Evolutionary conservation across 2,888 invertebrate genomes (phyloP).

Genomic region (Hypolimnas misippus): DNA sequence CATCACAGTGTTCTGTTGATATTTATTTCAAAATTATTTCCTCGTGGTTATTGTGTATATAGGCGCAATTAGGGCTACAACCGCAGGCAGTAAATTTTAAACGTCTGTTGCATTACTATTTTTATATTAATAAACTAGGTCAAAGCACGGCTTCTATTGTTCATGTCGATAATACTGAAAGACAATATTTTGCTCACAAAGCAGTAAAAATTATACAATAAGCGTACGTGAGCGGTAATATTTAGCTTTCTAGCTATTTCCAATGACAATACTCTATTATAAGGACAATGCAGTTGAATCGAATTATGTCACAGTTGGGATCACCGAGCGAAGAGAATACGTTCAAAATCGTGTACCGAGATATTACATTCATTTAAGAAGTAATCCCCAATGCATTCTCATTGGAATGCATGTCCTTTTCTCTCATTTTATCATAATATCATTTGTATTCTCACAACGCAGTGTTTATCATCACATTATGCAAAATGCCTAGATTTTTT

Average conservation of each 20-base stretch:
- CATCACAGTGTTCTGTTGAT: slow-evolving; percentile 2
- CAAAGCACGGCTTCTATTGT: slow-evolving; percentile 1
- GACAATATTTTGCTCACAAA: not conserved
- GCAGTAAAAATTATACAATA: not conserved
- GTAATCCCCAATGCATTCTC: slow-evolving; percentile 51
- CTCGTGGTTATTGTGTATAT: slow-evolving; percentile 17
- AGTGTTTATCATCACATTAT: slow-evolving; percentile 26
- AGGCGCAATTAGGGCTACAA: slow-evolving; percentile 7
- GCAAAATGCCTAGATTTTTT: slow-evolving; percentile 29
- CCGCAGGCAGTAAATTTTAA: not conserved
- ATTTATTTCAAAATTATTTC: slow-evolving; percentile 25
- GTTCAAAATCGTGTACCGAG: slow-evolving; percentile 30
- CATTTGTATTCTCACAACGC: slow-evolving; percentile 50
- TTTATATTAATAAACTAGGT: slow-evolving; percentile 10
- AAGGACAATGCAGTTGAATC: slow-evolving; percentile 35
- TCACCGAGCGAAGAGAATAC: slow-evolving; percentile 15
- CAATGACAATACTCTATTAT: slow-evolving; percentile 56
- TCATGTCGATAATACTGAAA: not conserved
- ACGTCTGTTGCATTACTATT: not conserved
- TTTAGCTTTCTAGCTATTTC: slow-evolving; percentile 56
- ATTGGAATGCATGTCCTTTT: slow-evolving; percentile 59
- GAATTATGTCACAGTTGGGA: slow-evolving; percentile 29
- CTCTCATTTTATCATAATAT: slow-evolving; percentile 49
- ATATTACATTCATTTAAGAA: slow-evolving; percentile 37
- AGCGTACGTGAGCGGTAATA: slow-evolving; percentile 12